phyloP scores from a whole-genome alignment of 2,888 invertebrate genomes.

The Hermaeophaga mercurialis region DNA sequence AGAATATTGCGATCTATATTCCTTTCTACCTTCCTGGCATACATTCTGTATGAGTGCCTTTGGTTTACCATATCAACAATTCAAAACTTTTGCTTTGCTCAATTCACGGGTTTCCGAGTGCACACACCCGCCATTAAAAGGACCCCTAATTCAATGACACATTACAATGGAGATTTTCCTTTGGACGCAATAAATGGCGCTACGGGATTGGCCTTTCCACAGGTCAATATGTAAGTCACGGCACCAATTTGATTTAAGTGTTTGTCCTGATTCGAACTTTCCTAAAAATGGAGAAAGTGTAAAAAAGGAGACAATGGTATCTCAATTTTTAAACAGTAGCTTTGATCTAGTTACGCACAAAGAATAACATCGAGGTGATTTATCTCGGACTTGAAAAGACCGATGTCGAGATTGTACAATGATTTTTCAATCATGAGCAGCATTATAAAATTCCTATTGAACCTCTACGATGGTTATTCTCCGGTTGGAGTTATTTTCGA shows the following conservation, averaged over 20 bases:
- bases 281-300: slow-evolving; percentile 1
- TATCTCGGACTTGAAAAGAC: too few relatives aligned
- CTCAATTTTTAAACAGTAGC: too few relatives aligned
- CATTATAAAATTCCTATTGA: too few relatives aligned
- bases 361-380: too few relatives aligned
- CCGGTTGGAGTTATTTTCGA: too few relatives aligned
- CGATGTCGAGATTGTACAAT: too few relatives aligned
- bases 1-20: too few relatives aligned
- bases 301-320: too few relatives aligned
- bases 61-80: not conserved
- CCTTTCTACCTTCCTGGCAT: not conserved
- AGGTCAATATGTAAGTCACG: slow-evolving; percentile 7
- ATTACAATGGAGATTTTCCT: slow-evolving; percentile 25
- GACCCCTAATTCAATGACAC: slow-evolving; percentile 20
- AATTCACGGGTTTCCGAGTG: slow-evolving; percentile 11
- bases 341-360: too few relatives aligned
- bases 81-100: slow-evolving; percentile 11
- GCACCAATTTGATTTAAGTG: slow-evolving; percentile 8
- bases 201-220: not conserved
- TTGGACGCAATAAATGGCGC: slow-evolving; percentile 14
- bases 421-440: too few relatives aligned
- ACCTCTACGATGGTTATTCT: too few relatives aligned
- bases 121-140: slow-evolving; percentile 11
- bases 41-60: too few relatives aligned
- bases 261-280: not conserved